Evolutionary conservation across 2,888 invertebrate genomes (phyloP).

Genomic region (Hypselothyrea guttata): DNA sequence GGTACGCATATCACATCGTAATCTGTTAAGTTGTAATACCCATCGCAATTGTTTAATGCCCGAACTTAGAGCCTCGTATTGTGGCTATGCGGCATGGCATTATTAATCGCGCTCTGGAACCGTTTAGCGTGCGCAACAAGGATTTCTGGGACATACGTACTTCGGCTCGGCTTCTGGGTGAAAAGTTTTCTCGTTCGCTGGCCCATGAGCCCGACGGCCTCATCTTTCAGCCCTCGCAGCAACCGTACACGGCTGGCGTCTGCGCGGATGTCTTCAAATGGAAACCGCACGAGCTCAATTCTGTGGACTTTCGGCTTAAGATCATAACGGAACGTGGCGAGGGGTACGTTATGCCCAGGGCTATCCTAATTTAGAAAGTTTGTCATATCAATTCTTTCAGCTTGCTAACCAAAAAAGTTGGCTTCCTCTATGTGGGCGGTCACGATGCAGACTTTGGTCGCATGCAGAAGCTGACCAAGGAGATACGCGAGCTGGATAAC

Average conservation of each 20-base stretch:
- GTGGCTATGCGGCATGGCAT: conserved; percentile 89
- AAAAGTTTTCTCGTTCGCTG: conserved; percentile 92
- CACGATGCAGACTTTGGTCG: conserved; percentile 86
- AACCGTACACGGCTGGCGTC: conserved; percentile 92
- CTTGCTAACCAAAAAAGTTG: conserved; percentile 87
- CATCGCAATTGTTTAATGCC: too few species aligned
- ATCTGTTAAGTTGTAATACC: too few species aligned
- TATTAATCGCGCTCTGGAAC: conserved; percentile 90
- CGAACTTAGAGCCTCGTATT: conserved; percentile 83
- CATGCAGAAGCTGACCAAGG: conserved; percentile 90
- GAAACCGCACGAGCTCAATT: conserved; percentile 97
- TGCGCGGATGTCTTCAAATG: conserved; percentile 96
- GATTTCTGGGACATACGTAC: conserved; percentile 94
- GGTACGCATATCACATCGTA: too few species aligned
- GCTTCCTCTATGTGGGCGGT: conserved; percentile 91
- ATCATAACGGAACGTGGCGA: conserved; percentile 88
- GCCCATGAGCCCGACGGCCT: conserved; percentile 98
- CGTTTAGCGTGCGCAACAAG: conserved; percentile 95
- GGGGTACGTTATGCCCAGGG: conserved; percentile 87
- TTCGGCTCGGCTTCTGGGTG: conserved; percentile 88
- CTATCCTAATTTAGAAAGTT: too few species aligned
- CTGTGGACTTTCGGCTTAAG: conserved; percentile 96
- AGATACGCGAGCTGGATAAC: conserved; percentile 90
- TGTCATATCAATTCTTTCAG: conserved; percentile 80
- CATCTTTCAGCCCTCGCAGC: conserved; percentile 96